Base-by-base conservation (phyloP, 2,113 vertebrate genomes). In the Felis chaus region DNA sequence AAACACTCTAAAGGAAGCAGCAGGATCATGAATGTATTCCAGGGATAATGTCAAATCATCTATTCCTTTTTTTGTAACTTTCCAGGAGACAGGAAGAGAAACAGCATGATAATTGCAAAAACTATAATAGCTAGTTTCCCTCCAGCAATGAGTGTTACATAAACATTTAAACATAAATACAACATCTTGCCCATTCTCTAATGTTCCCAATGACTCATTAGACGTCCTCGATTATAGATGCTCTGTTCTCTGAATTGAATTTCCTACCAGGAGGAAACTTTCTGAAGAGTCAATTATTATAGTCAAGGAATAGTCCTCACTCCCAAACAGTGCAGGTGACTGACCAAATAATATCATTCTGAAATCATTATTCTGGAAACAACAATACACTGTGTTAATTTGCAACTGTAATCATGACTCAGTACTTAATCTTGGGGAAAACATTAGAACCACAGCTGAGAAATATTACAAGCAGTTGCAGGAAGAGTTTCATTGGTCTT, bases 231-330 rank as follows among this genome's bases (percentile, higher is more conserved):
- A 23, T 57, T 89, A 63, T 27, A 89, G 68, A 61, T 4, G 1
- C 12, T 91, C n/a, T 92, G 29, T 79, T 90, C 48, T 84, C 13
- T 88, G 57, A 71, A 48, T 65, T 11, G 39, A 88, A 74, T 95
- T 95, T 95, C 12, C 33, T 53, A 55, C 80, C 33, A 94, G 82
- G n/a, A 83, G 63, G 61, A 93, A 81, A 13, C 33, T 82, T 96
- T 79, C 68, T 69, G 7, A 94, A 69, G 25, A 27, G 48, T 89
- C 4, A 33, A 9, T 79, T 65, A 19, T 84, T 83, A 87, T 45
- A 27, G 36, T 53, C 76, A 71, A 91, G 50, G 31, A 79, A 48
- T 61, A 45, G 27, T 7, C 41, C 29, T 29, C 2, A 81, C 14
- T 65, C 14, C 50, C 36, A 82, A 90, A 36, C 4, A 4, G 10